Evolutionary conservation across 2,888 invertebrate genomes (phyloP), one percentile per base, ranked within the genome.

Genomic region (Orgyia antiqua): DNA sequence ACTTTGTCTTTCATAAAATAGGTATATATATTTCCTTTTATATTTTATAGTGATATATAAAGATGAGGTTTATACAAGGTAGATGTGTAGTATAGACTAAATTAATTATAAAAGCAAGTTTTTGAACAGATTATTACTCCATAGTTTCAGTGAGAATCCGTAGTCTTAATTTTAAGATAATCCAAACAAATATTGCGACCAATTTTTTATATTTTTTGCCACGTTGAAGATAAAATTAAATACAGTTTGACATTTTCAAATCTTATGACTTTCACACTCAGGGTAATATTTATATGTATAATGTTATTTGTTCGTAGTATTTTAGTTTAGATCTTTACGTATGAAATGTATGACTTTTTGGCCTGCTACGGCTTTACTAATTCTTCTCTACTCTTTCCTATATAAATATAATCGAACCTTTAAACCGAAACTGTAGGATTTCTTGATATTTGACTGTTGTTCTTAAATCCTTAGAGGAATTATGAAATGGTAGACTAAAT

Each of bases 31-130:
- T 48, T 40, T 43, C 42, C 51, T 60, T 55, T 45, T 52, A 59
- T 48, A 45, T 53, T n/a, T n/a, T 56, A 74, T 78, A 74, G 70
- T 71, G 71, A 72, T 77, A 79, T 79, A 78, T 70, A 75, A 70
- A 83, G 66, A 23, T 23, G 84, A 84, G 86, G 86, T 87, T 84
- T 80, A 86, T 84, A 87, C 86, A 86, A 87, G 86, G 86, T 87
- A 87, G 86, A 76, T 60, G 68, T 67, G 79, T 82, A 83, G 82
- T 51, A 60, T 83, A 84, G 83, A 63, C 51, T 64, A 49, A 47
- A 41, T 31, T 52, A 42, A 52, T 42, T 43, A 31, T 52, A 54
- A 51, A 52, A 71, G 67, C 72, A 75, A 77, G 65, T 70, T 71
- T 70, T 73, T 68, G 59, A 63, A 72, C 58, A 53, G 45, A 54